Conservation (phyloP, 2,113 vertebrate species). For the Oophaga pumilio region DNA sequence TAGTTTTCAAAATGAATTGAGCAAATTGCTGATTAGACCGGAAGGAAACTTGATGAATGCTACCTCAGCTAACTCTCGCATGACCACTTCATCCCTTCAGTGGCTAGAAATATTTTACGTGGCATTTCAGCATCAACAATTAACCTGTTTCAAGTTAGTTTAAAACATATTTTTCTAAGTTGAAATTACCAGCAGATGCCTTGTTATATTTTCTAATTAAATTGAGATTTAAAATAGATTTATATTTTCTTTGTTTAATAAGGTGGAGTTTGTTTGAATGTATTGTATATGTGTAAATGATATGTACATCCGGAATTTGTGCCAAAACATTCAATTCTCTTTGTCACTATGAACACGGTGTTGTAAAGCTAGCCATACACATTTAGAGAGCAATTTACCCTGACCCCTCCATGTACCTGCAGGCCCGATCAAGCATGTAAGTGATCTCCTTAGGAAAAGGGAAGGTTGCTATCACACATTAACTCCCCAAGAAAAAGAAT, state of each 20-base stretch:
- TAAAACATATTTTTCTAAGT: constrained; percentile 26
- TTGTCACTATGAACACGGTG: background rate
- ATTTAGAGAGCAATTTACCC: no score
- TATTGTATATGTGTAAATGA: background rate
- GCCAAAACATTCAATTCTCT: constrained; percentile 23
- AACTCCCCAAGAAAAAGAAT: no score
- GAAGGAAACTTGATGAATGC: background rate
- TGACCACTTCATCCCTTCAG: background rate
- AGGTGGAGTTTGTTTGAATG: background rate
- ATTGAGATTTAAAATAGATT: background rate
- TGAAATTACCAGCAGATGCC: constrained; percentile 33
- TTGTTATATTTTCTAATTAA: constrained; percentile 37
- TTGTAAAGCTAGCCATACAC: background rate
- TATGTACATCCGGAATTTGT: background rate
- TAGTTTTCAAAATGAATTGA: background rate
- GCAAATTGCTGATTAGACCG: background rate
- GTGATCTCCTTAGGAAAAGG: no score
- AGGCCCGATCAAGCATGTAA: no score
- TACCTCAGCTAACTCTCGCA: background rate
- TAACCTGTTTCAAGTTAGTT: background rate
- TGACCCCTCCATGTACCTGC: no score
- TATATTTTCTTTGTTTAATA: constrained; percentile 8
- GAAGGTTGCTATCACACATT: no score
- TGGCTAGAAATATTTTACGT: background rate
- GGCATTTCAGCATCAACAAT: background rate